These are phyloP conservation scores for Tinamus guttatus DNA, from an alignment of 2,113 vertebrate species.

Conservation along the genomic window DNA sequence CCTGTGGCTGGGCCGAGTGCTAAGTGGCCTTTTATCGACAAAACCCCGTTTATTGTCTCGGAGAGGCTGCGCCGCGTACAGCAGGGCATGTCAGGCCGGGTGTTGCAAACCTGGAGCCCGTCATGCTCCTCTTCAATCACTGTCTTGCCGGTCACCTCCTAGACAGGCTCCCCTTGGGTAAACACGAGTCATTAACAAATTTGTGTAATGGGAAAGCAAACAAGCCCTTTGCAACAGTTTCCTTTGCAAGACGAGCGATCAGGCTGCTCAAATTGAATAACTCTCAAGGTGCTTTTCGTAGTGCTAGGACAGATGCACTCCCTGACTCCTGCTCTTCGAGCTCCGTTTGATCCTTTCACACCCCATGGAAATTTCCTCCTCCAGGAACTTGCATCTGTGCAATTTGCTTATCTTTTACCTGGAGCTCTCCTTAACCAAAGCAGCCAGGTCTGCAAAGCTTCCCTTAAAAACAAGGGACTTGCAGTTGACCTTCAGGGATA, in stretches of 20 bases:
- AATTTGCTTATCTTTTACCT: background rate
- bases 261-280: background rate
- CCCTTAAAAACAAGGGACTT: background rate
- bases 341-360: background rate
- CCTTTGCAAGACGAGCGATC: background rate
- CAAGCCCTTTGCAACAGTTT: background rate
- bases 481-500: background rate
- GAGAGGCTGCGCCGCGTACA: background rate
- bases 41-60: background rate
- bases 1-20: background rate
- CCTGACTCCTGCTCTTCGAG: background rate
- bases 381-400: background rate
- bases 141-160: background rate
- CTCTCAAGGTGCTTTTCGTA: background rate
- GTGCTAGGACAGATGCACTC: background rate
- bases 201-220: background rate
- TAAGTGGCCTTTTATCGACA: background rate
- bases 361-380: background rate
- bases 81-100: rapidly evolving
- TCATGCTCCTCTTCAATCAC: background rate
- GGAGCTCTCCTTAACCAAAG: background rate
- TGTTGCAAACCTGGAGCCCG: background rate
- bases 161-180: background rate
- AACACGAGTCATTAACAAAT: background rate
- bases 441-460: background rate